Conservation (phyloP, 1,140 invertebrate genomes). For the Phymorhynchus buccinoides region DNA sequence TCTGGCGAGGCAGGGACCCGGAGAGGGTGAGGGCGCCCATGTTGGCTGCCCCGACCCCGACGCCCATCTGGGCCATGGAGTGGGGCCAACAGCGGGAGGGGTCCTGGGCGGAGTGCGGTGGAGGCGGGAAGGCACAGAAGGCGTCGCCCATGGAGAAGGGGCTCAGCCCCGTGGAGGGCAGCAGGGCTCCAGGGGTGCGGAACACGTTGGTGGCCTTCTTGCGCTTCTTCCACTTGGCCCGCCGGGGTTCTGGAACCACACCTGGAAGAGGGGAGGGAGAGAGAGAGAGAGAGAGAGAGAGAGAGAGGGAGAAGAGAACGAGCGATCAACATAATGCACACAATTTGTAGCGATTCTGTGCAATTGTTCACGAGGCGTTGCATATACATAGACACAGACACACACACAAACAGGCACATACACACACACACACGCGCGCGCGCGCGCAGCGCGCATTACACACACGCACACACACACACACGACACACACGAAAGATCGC, state of each 20-base stretch:
- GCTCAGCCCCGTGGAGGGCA: constrained; percentile 93
- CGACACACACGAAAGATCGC: too few species aligned
- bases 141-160: constrained; percentile 79
- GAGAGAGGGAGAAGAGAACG: neutral
- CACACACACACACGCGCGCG: neutral
- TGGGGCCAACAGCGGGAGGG: constrained; percentile 60
- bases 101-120: constrained; percentile 48
- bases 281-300: neutral
- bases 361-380: neutral
- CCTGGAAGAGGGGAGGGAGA: constrained; percentile 52
- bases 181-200: constrained; percentile 85
- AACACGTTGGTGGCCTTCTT: constrained; percentile 98
- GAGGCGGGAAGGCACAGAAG: constrained; percentile 67
- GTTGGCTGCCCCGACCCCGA: constrained; percentile 47
- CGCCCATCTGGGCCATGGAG: constrained; percentile 53
- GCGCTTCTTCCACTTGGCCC: constrained; percentile 88
- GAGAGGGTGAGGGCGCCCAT: constrained; percentile 61
- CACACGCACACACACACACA: neutral
- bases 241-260: constrained; percentile 73
- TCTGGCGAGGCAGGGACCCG: constrained; percentile 60
- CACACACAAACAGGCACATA: neutral
- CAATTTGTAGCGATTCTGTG: neutral
- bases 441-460: neutral
- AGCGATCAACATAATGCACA: neutral
- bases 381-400: neutral